Conservation (phyloP, 2,888 invertebrate species). For the Brachylomia viminalis region DNA sequence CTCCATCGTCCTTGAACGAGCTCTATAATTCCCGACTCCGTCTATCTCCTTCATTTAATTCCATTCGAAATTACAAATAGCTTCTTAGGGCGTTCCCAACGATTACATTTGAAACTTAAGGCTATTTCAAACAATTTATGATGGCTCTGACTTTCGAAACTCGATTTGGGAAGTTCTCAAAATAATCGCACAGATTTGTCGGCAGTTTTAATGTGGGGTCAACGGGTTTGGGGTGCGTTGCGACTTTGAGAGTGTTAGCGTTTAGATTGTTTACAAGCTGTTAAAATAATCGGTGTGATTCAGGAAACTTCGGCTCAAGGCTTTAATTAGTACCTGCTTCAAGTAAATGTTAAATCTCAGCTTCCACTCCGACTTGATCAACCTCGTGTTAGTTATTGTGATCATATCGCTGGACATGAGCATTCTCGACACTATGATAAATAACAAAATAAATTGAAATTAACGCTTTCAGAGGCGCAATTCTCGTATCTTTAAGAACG, state of each 20-base stretch:
- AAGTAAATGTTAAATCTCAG: no score
- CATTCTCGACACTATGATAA: no score
- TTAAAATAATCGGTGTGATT: not conserved
- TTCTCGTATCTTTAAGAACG: no score
- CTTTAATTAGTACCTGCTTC: no score
- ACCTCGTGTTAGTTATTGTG: no score
- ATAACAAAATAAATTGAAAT: no score
- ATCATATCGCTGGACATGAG: no score
- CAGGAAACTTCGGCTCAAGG: no score
- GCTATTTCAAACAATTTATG: slow-evolving; percentile 76
- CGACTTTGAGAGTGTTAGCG: slow-evolving; percentile 7
- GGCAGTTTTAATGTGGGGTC: slow-evolving; percentile 64
- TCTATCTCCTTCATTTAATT: slow-evolving; percentile 63
- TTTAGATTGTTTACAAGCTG: not conserved
- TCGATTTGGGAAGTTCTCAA: slow-evolving; percentile 67
- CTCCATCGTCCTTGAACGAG: slow-evolving; percentile 52
- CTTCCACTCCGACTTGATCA: no score
- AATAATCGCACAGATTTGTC: slow-evolving; percentile 72
- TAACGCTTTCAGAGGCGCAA: no score
- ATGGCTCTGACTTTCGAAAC: slow-evolving; percentile 64
- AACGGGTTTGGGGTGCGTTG: slow-evolving; percentile 31
- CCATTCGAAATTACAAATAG: slow-evolving; percentile 72
- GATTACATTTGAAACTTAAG: slow-evolving; percentile 74
- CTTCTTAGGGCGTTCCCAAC: slow-evolving; percentile 66
- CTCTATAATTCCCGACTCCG: slow-evolving; percentile 46